Evolutionary conservation across 2,888 invertebrate genomes (phyloP), one percentile per base, ranked within the genome.

Genomic region (Synergus japonicus): DNA sequence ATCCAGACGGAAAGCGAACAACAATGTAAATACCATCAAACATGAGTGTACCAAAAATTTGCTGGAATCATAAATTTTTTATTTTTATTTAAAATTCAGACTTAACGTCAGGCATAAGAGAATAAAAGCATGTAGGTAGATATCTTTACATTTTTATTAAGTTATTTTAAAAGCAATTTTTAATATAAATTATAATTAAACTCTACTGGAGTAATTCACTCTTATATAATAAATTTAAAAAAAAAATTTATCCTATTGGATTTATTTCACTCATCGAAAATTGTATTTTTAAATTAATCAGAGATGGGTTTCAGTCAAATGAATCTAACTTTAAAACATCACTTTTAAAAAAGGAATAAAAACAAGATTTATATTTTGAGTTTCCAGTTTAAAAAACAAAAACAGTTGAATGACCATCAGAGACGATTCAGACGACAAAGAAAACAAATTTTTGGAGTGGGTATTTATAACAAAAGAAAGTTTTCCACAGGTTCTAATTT

Each of bases 21-120:
- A 93, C 82, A 97, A 95, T 81, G 98, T 97, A 93, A 99, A 99
- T 86, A 97, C 94, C 91, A 98, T 95, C 87, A 99, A 94, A 93
- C 98, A 98, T 88, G 96, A 95, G 93, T 99, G 98, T 76, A 99
- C 98, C 87, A 99, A 95, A 93, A 99, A 99, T 94, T 99, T 99
- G 93, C 99, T 99, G 95, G 81, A 95, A 94, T 89, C 89, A 89
- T 89, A 87, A 85, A 83, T 81, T 80, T 66, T 41, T n/a, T 1
- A 66, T 15, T 63, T 76, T 44, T 41, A 84, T 15, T 43, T 41
- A 41, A 44, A 64, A 37, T 2, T 46, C 15, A 10, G 64, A 43
- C 60, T 81, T 77, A 18, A 3, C 29, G 29, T 29, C 29, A 29
- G 3, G 29, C 3, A 29, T 29, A 29, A 29, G 29, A 2, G 29